Percentiles rank a stretch among this genome's conserved stretches.
Conservation (phyloP, 2,113 vertebrate species). For the Haplotaxodon microlepis region DNA sequence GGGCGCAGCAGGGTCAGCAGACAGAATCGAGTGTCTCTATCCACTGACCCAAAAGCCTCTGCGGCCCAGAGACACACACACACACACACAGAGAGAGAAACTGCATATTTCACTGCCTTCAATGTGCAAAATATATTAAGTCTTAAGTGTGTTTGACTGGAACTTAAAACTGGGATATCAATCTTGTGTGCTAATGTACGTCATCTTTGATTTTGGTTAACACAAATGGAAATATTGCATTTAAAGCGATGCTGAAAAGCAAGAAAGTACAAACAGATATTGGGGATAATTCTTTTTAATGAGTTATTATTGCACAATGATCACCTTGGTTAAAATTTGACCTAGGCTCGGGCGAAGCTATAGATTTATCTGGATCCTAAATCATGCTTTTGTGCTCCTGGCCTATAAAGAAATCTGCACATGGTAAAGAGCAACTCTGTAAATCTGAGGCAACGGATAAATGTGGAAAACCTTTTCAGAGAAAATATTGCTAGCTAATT, state of each 20-base stretch:
- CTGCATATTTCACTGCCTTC: not conserved
- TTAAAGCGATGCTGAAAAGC: not conserved
- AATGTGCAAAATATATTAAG: not conserved
- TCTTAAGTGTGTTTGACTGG: not conserved
- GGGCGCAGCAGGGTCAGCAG: constrained; percentile 16
- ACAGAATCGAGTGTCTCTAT: not conserved
- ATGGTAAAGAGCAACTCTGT: not conserved
- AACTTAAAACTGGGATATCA: not conserved
- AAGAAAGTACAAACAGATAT: not conserved
- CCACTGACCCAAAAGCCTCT: constrained; percentile 23
- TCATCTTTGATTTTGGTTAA: not conserved
- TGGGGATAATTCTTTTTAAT: not conserved
- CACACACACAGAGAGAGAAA: not conserved
- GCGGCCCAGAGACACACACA: not conserved
- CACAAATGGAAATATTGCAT: not conserved
- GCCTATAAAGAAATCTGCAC: not conserved
- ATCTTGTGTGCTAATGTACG: not conserved
- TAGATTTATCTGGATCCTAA: not conserved
- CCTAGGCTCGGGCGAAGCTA: not conserved
- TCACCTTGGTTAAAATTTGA: not conserved
- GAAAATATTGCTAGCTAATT: constrained; percentile 5
- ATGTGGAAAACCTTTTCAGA: constrained; percentile 31
- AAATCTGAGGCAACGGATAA: not conserved
- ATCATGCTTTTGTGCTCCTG: not conserved
- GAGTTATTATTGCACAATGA: not conserved